Percentiles rank a stretch among this genome's conserved stretches.
Evolutionary conservation across 2,797 vertebrate genomes (phyloP).

Genomic region (Galagoides demidoff): DNA sequence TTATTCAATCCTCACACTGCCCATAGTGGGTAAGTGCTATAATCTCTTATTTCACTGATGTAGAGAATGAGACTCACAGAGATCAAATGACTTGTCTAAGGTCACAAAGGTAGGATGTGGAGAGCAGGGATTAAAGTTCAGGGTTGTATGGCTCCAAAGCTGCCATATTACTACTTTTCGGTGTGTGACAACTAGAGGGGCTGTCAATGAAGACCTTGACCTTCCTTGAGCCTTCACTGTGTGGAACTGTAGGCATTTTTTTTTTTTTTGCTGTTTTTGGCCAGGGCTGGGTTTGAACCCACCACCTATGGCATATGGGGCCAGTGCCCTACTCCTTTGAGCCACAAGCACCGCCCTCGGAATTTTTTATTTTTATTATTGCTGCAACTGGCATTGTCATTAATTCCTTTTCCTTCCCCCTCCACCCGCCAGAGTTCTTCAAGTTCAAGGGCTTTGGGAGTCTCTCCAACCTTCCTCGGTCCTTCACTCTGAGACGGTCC

Average conservation of each 20-base stretch:
- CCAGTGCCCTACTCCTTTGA: too few relatives aligned
- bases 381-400: neutral
- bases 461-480: constrained; percentile 90
- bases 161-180: neutral
- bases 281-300: too few relatives aligned
- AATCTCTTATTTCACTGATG: neutral
- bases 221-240: neutral
- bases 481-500: constrained; percentile 86
- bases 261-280: too few relatives aligned
- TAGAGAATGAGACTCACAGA: neutral
- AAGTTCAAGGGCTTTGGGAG: constrained; percentile 94
- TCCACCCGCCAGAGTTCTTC: constrained; percentile 89
- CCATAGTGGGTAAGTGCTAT: neutral
- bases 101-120: constrained; percentile 2
- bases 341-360: too few relatives aligned
- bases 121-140: neutral
- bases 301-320: too few relatives aligned
- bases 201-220: neutral
- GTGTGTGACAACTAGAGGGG: neutral
- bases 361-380: neutral
- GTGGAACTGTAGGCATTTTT: neutral
- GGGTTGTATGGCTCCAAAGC: neutral
- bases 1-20: neutral
- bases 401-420: neutral
- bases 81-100: neutral